Conservation (phyloP, 37 sponge, comb jelly and placozoan genomes). For the Theonella swinhoei region DNA sequence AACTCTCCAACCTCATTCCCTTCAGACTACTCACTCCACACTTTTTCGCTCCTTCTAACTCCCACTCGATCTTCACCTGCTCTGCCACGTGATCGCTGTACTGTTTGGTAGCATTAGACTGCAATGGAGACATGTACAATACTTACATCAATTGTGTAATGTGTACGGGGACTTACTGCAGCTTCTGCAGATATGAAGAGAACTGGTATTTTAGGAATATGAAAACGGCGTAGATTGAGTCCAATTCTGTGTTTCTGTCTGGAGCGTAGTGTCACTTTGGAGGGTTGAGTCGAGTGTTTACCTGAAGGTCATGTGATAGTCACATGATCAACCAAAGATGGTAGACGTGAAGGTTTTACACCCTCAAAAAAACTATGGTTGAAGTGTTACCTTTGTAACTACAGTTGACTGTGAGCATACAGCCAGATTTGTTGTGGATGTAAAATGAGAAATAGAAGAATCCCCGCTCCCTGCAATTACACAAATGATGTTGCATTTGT, state of each 20-base stretch:
- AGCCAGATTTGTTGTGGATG: conserved; percentile 22
- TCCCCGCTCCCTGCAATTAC: conserved; percentile 12
- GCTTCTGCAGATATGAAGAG: too few relatives aligned
- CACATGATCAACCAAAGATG: too few relatives aligned
- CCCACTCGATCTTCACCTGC: conserved; percentile 35
- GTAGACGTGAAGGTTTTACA: too few relatives aligned
- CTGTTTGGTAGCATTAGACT: conserved; percentile 31
- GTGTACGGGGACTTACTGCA: too few relatives aligned
- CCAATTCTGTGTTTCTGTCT: not conserved
- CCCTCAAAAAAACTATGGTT: not conserved
- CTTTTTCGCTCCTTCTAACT: not conserved
- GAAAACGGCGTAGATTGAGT: not conserved
- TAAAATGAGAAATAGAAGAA: conserved; percentile 19
- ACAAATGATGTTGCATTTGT: not conserved
- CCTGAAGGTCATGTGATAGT: too few relatives aligned
- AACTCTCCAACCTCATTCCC: conserved; percentile 21
- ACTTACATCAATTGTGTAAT: too few relatives aligned
- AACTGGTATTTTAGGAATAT: too few relatives aligned
- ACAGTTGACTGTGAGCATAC: conserved; percentile 9
- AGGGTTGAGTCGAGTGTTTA: not conserved
- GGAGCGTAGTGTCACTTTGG: not conserved
- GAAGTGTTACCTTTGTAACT: conserved; percentile 57
- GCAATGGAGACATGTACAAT: not conserved
- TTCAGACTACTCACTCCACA: conserved; percentile 25
- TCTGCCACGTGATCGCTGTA: conserved; percentile 44